Percentiles rank a stretch among this genome's conserved stretches.
These are phyloP conservation scores for Autographa pulchrina DNA, from an alignment of 2,888 invertebrate genomes.

Conservation along the genomic window DNA sequence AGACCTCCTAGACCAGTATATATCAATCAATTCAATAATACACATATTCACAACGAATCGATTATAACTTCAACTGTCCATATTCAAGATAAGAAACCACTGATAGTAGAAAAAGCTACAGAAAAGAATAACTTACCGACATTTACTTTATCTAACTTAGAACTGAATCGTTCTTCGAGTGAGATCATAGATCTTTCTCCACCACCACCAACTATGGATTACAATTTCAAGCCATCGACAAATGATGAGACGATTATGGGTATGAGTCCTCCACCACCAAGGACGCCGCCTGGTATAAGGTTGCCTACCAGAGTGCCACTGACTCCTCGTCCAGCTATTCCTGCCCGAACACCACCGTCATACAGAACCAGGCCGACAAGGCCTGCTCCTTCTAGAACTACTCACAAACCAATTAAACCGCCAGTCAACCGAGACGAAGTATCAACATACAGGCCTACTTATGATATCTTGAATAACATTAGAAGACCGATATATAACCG, in stretches of 20 bases:
- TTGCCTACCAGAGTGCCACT: conserved; percentile 71
- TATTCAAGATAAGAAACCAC: conserved; percentile 83
- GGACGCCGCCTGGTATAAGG: conserved; percentile 72
- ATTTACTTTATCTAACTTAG: conserved; percentile 74
- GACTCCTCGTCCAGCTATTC: conserved; percentile 75
- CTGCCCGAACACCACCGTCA: conserved; percentile 77
- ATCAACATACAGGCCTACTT: conserved; percentile 83
- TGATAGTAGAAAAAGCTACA: conserved; percentile 76
- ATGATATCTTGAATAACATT: conserved; percentile 79
- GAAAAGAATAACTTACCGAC: conserved; percentile 77
- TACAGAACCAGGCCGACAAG: conserved; percentile 79
- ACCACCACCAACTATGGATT: conserved; percentile 84
- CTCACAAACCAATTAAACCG: conserved; percentile 76
- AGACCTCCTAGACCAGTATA: conserved; percentile 71
- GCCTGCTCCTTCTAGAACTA: conserved; percentile 75
- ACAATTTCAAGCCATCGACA: conserved; percentile 81
- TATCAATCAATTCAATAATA: conserved; percentile 66
- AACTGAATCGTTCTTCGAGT: conserved; percentile 76
- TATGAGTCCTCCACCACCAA: conserved; percentile 88
- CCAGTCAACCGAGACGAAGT: conserved; percentile 79
- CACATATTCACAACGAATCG: conserved; percentile 71
- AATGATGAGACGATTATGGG: conserved; percentile 88
- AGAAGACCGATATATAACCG: conserved; percentile 77
- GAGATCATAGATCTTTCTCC: conserved; percentile 87
- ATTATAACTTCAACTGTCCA: conserved; percentile 87